These are phyloP conservation scores for Diprion similis DNA, from an alignment of 1,140 invertebrate species.

Conservation along the genomic window DNA sequence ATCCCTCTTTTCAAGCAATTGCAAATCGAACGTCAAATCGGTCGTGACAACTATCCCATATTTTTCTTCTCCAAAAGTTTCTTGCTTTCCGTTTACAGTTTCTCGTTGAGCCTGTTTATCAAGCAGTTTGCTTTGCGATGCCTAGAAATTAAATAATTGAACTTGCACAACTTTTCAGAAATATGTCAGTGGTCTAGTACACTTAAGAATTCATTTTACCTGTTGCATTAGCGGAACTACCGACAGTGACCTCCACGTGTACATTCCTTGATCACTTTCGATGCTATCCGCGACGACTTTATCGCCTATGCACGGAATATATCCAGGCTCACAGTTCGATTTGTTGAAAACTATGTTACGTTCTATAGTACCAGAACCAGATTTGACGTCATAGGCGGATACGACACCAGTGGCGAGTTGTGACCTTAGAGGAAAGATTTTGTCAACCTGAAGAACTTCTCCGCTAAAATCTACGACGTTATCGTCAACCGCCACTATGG, in stretches of 20 bases:
- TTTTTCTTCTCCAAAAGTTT: slow-evolving; percentile 47
- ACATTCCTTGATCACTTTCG: slow-evolving; percentile 70
- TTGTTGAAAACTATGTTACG: slow-evolving; percentile 65
- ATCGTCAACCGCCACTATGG: slow-evolving; percentile 63
- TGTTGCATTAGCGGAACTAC: slow-evolving; percentile 50
- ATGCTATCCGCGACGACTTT: slow-evolving; percentile 69
- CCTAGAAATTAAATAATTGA: slow-evolving; percentile 18
- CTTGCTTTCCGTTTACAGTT: slow-evolving; percentile 21
- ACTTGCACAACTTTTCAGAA: slow-evolving; percentile 14
- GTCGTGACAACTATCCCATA: slow-evolving; percentile 55
- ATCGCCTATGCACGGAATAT: slow-evolving; percentile 63
- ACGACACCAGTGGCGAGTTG: slow-evolving; percentile 61
- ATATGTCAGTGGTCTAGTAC: not conserved
- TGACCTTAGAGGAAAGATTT: slow-evolving; percentile 63
- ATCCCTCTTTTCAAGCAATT: slow-evolving; percentile 48
- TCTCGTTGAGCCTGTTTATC: not conserved
- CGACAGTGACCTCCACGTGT: slow-evolving; percentile 68
- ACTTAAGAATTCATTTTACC: slow-evolving; percentile 24
- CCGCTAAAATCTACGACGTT: slow-evolving; percentile 57
- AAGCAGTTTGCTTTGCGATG: slow-evolving; percentile 8
- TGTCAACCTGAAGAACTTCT: slow-evolving; percentile 65
- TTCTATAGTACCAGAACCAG: slow-evolving; percentile 61
- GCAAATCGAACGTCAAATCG: slow-evolving; percentile 47
- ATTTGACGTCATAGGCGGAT: slow-evolving; percentile 60
- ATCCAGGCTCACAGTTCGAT: slow-evolving; percentile 59